phyloP scores from a whole-genome alignment of 2,113 vertebrate genomes.

The Pomatostomus ruficeps region DNA sequence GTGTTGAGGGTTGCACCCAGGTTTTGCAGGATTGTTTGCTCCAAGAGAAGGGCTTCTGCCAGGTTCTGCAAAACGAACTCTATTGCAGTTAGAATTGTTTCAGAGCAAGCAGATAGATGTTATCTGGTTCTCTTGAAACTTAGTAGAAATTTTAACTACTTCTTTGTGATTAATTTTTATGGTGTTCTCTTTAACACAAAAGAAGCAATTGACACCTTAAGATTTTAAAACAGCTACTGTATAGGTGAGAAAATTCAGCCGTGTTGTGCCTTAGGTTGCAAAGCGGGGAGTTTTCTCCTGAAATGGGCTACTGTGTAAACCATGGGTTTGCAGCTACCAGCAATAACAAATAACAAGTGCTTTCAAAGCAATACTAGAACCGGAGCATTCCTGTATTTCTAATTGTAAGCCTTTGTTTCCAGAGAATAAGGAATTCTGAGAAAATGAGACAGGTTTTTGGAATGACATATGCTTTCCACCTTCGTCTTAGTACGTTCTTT shows the following conservation, averaged over 20 bases:
- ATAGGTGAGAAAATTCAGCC: background rate
- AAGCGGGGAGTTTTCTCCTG: background rate
- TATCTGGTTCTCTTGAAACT: background rate
- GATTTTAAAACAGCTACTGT: background rate
- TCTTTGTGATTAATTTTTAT: background rate
- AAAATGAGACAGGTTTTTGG: background rate
- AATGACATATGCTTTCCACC: background rate
- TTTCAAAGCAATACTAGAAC: background rate
- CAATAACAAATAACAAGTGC: conserved; percentile 4
- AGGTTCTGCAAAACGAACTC: background rate
- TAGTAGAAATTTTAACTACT: background rate
- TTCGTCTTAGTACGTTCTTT: background rate
- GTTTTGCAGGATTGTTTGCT: background rate
- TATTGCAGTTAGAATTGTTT: background rate
- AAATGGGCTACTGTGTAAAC: conserved; percentile 20
- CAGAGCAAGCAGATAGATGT: background rate
- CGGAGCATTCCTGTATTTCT: background rate
- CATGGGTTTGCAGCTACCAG: background rate
- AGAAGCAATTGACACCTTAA: background rate
- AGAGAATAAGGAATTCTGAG: background rate
- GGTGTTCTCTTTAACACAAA: background rate
- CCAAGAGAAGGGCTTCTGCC: background rate
- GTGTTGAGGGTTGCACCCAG: background rate
- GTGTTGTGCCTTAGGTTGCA: background rate
- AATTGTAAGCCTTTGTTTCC: background rate